A percentile compares a stretch with the other conserved stretches of the same genome.
Evolutionary conservation across 2,797 vertebrate species (phyloP).

Genomic region (Onychomys leucogaster): DNA sequence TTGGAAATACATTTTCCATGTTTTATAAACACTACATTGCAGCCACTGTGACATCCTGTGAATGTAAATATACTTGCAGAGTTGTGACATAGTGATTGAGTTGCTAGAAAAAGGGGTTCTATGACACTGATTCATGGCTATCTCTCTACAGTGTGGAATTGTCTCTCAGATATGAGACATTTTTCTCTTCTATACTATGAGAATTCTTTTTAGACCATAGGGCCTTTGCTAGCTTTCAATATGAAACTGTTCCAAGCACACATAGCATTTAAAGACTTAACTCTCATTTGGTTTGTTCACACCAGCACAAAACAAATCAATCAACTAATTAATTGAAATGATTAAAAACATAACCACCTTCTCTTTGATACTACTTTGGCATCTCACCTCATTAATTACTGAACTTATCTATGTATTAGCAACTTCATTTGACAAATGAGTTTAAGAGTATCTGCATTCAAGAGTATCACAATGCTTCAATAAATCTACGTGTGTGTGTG

Average conservation of each 20-base stretch:
- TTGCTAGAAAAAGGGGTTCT: not conserved
- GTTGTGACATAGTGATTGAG: not conserved
- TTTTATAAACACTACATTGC: not conserved
- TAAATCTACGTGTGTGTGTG: not conserved
- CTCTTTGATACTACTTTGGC: not conserved
- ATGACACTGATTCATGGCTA: not conserved
- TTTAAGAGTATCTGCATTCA: not conserved
- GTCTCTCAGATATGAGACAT: not conserved
- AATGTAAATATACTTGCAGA: not conserved
- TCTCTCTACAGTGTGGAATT: not conserved
- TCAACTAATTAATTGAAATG: not conserved
- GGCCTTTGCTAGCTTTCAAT: not conserved
- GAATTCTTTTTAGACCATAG: not conserved
- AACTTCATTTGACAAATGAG: not conserved
- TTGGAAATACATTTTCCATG: not conserved
- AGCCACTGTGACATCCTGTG: too few species aligned
- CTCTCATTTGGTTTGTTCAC: not conserved
- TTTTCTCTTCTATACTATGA: not conserved
- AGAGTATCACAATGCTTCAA: not conserved
- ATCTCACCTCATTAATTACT: not conserved
- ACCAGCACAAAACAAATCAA: not conserved
- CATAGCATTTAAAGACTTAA: not conserved
- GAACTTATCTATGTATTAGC: not conserved
- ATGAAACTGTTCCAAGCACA: not conserved
- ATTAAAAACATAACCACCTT: not conserved